These are phyloP conservation scores for Caenorhabditis auriculariae DNA, from an alignment of 2,888 invertebrate species.

Conservation along the genomic window DNA sequence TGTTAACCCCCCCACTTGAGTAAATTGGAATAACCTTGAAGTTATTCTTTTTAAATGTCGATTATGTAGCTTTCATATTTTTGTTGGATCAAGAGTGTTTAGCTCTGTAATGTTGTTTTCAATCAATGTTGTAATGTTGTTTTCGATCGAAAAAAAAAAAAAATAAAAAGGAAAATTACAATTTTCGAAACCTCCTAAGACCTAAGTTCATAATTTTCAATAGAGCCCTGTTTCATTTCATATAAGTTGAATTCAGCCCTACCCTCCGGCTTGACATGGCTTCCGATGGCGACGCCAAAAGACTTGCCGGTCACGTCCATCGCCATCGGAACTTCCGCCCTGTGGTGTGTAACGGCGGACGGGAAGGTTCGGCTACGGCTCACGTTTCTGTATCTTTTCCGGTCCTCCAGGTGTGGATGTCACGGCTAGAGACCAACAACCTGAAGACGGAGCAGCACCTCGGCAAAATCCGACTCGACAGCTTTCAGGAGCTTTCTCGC, in stretches of 20 bases:
- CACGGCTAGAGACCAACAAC: constrained; percentile 8
- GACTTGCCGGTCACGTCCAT: constrained; percentile 17
- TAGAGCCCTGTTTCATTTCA: constrained; percentile 1
- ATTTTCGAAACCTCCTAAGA: no score
- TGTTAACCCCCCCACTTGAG: no score
- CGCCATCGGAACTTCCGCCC: constrained; percentile 15
- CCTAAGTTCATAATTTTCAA: background rate
- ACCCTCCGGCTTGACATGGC: constrained; percentile 18
- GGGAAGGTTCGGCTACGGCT: constrained; percentile 10
- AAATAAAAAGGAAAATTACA: no score
- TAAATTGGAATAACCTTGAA: no score
- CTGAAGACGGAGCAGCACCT: constrained; percentile 14
- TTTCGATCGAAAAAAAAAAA: no score
- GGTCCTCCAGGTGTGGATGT: constrained; percentile 12
- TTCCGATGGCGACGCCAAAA: constrained; percentile 15
- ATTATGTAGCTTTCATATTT: no score
- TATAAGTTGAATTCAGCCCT: background rate
- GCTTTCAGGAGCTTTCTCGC: constrained; percentile 11
- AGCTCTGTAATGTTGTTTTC: no score
- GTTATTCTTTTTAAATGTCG: no score
- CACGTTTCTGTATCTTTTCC: background rate
- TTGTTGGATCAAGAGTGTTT: no score
- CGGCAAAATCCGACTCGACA: background rate
- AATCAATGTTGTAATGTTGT: no score
- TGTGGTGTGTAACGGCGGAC: constrained; percentile 35